Conservation (phyloP, 2,888 invertebrate species). For the Drosophila kanekoi region DNA sequence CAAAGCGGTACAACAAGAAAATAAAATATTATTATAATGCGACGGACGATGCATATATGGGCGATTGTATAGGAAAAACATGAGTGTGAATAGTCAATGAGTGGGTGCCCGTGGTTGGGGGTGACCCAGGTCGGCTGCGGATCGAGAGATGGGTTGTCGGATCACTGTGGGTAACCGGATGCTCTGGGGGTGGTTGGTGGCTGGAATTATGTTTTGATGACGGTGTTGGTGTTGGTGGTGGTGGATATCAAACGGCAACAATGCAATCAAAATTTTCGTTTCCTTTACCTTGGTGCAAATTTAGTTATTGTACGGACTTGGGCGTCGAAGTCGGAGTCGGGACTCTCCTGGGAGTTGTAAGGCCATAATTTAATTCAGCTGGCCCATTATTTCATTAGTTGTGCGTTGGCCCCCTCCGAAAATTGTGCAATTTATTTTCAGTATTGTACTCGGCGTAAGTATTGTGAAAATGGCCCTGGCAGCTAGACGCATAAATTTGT, state of each 20-base stretch:
- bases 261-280: conserved; percentile 79
- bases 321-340: conserved; percentile 21
- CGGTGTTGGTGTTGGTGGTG: conserved; percentile 14
- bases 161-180: conserved; percentile 31
- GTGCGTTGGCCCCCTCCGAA: conserved; percentile 18
- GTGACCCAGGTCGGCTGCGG: conserved; percentile 39
- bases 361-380: conserved; percentile 74
- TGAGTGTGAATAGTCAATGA: conserved; percentile 82
- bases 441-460: conserved; percentile 42
- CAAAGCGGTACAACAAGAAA: conserved; percentile 38
- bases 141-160: conserved; percentile 33
- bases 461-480: conserved; percentile 59
- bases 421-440: conserved; percentile 64
- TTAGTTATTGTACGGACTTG: conserved; percentile 74
- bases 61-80: conserved; percentile 56
- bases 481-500: conserved; percentile 78
- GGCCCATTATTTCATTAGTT: conserved; percentile 78
- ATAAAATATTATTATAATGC: conserved; percentile 57
- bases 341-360: conserved; percentile 62
- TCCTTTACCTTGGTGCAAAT: conserved; percentile 71
- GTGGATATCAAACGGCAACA: conserved; percentile 78
- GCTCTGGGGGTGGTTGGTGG: conserved; percentile 25
- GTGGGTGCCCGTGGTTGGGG: conserved; percentile 39
- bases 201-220: no score
- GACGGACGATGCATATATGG: conserved; percentile 7